These are phyloP conservation scores for Lepilemur ruficaudatus DNA, from an alignment of 2,797 vertebrate species.

Conservation along the genomic window DNA sequence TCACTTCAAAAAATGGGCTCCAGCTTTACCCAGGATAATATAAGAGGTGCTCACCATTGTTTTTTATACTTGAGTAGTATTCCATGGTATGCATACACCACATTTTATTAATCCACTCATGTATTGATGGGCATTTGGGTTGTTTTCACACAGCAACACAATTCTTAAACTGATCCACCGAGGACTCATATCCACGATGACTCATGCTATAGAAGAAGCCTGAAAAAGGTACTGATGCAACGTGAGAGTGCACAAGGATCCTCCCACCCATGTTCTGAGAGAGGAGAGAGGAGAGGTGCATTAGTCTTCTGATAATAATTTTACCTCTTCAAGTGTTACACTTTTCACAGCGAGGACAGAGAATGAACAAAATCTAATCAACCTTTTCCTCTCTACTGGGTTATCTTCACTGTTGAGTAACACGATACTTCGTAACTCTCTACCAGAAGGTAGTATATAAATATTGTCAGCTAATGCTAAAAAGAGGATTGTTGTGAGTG, in stretches of 20 bases:
- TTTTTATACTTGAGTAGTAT: too few relatives aligned
- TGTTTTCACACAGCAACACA: background rate
- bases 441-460: background rate
- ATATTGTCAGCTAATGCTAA: background rate
- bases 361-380: slow-evolving; percentile 40
- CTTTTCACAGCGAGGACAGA: background rate
- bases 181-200: background rate
- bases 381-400: background rate
- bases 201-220: background rate
- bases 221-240: background rate
- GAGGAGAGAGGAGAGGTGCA: background rate
- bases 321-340: background rate
- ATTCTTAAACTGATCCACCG: background rate
- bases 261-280: slow-evolving; percentile 29
- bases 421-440: background rate
- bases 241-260: background rate
- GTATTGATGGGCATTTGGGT: too few relatives aligned
- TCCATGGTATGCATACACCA: too few relatives aligned
- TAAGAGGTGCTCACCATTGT: too few relatives aligned
- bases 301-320: slow-evolving; percentile 41
- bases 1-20: too few relatives aligned
- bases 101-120: too few relatives aligned
- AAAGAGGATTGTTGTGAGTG: background rate
- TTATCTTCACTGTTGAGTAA: background rate
- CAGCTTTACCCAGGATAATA: too few relatives aligned